Evolutionary conservation across 2,888 invertebrate species (phyloP), one percentile per base, ranked within the genome.

Genomic region (Itoplectis maculator): DNA sequence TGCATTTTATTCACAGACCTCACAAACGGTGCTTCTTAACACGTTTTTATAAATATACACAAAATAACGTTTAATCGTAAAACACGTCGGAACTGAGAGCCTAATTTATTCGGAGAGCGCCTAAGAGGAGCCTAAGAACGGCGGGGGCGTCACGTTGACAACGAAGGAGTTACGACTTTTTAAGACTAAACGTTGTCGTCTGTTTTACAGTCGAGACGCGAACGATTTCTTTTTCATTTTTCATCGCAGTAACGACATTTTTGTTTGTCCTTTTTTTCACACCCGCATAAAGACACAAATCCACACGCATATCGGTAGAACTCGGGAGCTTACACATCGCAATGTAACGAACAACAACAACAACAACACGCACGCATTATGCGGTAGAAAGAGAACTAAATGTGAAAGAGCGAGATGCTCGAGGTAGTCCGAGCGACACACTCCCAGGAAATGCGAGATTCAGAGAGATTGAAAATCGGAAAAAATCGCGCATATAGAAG

Each of bases 21-120:
- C 63, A 70, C 59, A 61, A 68, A 70, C 87, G 87, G 88, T 89
- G 89, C 89, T 90, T 89, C 82, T 87, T 89, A 82, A 84, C 83
- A 79, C 85, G 87, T 90, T 90, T 89, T 3, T 29, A 29, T 47
- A 89, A 88, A 86, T 66, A 37, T 29, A 37, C 45, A n/a, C n/a
- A n/a, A n/a, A n/a, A 18, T 54, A 65, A 56, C 37, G 77, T 81
- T 73, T 45, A 54, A 73, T 69, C n/a, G 49, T 66, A 45, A n/a
- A n/a, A 74, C 54, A 47, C 63, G 56, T 68, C 51, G 68, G 35
- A 69, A 65, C 20, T 2, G 42, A 40, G 54, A 65, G 78, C 74
- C 82, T 78, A 75, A 63, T 72, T 72, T 72, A 72, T 72, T 61
- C 47, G 45, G 11, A 69, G n/a, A 54, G 23, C 45, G 72, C 72